phyloP scores from a whole-genome alignment of 2,113 vertebrate species.

The Melanerpes formicivorus region DNA sequence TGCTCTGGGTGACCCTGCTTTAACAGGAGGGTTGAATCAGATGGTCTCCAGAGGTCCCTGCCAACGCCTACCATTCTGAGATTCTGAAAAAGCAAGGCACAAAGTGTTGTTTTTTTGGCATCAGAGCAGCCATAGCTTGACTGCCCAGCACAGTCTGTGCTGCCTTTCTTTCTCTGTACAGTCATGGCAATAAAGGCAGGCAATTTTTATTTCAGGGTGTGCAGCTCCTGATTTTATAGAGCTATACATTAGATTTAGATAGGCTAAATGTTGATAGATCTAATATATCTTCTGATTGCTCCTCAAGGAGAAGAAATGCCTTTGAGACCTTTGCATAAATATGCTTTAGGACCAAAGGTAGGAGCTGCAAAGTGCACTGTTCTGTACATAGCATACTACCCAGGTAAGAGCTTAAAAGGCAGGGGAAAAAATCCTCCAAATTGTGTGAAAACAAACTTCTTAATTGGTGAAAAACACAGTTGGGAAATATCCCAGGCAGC shows the following conservation, averaged over 20 bases:
- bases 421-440: background rate
- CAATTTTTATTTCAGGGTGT: background rate
- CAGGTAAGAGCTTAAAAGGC: background rate
- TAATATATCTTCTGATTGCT: background rate
- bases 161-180: background rate
- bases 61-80: too few species aligned
- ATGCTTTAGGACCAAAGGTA: background rate
- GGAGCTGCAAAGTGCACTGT: background rate
- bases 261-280: background rate
- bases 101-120: background rate
- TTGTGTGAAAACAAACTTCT: constrained; percentile 47
- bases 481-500: constrained; percentile 53
- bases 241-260: background rate
- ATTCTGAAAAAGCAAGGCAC: background rate
- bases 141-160: background rate
- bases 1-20: too few species aligned
- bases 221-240: background rate
- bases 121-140: background rate
- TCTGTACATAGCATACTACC: rapidly evolving
- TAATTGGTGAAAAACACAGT: constrained; percentile 21
- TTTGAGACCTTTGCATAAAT: background rate
- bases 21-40: too few species aligned
- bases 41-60: too few species aligned
- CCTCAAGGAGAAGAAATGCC: background rate
- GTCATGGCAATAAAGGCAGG: background rate